Percentiles rank a stretch among this genome's conserved stretches.
phyloP scores from a whole-genome alignment of 2,113 vertebrate genomes.

The Colius striatus region DNA sequence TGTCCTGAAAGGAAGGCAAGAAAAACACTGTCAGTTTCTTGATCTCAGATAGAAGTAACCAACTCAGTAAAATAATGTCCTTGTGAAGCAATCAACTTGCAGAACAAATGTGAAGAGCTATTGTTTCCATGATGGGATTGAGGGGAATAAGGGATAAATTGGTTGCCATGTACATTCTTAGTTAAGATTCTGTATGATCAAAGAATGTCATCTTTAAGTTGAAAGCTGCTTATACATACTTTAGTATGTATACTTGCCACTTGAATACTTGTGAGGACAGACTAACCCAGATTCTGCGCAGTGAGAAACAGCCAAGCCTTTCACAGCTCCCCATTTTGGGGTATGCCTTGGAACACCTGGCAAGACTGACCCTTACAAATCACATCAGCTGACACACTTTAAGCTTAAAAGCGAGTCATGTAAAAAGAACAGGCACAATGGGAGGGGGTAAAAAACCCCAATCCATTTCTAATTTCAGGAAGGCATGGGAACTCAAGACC shows the following conservation, averaged over 20 bases:
- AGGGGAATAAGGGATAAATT: background rate
- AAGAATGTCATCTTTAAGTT: background rate
- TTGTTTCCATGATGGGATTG: background rate
- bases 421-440: rapidly evolving
- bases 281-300: background rate
- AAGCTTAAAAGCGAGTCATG: background rate
- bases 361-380: background rate
- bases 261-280: rapidly evolving
- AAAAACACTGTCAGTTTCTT: background rate
- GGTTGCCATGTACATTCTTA: background rate
- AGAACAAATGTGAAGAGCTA: background rate
- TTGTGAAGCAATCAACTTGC: background rate
- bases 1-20: slow-evolving; percentile 80
- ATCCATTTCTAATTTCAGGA: background rate
- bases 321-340: background rate
- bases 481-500: background rate
- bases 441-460: too few relatives aligned
- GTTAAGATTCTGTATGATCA: background rate
- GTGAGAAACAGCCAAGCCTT: background rate
- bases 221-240: background rate
- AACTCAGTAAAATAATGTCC: background rate
- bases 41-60: background rate
- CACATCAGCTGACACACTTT: background rate
- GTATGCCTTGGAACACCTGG: background rate
- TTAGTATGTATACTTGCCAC: background rate